These are phyloP conservation scores for Helostoma temminkii DNA, from an alignment of 2,797 vertebrate species.

Conservation along the genomic window DNA sequence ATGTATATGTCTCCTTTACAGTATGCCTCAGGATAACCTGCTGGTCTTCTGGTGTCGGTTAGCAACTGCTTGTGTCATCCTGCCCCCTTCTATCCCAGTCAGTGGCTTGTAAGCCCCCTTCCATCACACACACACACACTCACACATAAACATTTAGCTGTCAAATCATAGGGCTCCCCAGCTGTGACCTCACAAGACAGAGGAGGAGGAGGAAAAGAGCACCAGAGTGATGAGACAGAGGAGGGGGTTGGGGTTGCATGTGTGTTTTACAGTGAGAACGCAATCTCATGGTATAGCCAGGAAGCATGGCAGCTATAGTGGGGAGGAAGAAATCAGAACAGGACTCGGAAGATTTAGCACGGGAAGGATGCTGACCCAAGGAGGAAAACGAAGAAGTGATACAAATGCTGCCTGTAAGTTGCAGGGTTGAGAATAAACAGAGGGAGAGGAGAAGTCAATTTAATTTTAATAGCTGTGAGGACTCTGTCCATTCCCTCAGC, in stretches of 20 bases:
- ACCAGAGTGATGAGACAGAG: slow-evolving; percentile 9
- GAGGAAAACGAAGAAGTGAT: neutral
- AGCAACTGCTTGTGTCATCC: slow-evolving; percentile 64
- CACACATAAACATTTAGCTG: slow-evolving; percentile 79
- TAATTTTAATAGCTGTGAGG: slow-evolving; percentile 33
- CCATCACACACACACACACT: slow-evolving; percentile 47
- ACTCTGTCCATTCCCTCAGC: slow-evolving; percentile 23
- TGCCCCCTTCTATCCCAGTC: slow-evolving; percentile 53
- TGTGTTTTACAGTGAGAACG: slow-evolving; percentile 21
- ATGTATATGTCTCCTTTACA: slow-evolving; percentile 52
- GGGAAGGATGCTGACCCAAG: slow-evolving; percentile 14
- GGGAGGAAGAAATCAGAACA: slow-evolving; percentile 30
- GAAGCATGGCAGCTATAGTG: slow-evolving; percentile 24
- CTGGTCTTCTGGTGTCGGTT: slow-evolving; percentile 58
- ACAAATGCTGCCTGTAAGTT: slow-evolving; percentile 6
- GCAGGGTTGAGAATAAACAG: slow-evolving; percentile 18
- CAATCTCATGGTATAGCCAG: slow-evolving; percentile 30
- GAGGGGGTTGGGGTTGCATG: slow-evolving; percentile 24
- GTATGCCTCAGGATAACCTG: slow-evolving; percentile 75
- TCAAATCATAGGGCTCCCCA: slow-evolving; percentile 85
- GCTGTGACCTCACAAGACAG: slow-evolving; percentile 87
- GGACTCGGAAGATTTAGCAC: too few species aligned
- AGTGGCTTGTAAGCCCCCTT: slow-evolving; percentile 25
- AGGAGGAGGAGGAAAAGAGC: slow-evolving; percentile 35
- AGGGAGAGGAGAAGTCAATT: slow-evolving; percentile 24